A percentile compares a stretch with the other conserved stretches of the same genome.
phyloP scores from a whole-genome alignment of 2,113 vertebrate genomes.

The Orycteropus afer region DNA sequence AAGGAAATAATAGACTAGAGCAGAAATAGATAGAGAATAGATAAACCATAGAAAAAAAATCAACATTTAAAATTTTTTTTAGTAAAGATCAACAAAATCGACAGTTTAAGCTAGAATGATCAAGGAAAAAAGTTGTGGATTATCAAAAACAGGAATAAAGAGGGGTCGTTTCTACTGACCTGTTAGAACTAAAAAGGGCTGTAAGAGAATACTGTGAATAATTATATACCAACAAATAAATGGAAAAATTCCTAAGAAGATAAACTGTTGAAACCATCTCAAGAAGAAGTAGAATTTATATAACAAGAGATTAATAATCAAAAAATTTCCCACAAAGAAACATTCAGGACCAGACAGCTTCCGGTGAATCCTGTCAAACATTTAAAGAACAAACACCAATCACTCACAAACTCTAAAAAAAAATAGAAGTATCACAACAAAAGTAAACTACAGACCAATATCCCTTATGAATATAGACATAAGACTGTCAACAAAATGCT shows the following conservation, averaged over 20 bases:
- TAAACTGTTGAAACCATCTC: neutral
- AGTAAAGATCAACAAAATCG: neutral
- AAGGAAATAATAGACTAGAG: too few species aligned
- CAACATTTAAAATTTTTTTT: neutral
- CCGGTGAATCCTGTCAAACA: neutral
- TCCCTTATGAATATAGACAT: too few species aligned
- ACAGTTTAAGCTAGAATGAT: neutral
- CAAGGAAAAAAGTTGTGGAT: neutral
- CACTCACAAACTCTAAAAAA: neutral
- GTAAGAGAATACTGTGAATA: too few species aligned
- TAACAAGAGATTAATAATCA: neutral
- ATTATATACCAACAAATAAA: neutral
- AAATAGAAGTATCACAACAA: neutral
- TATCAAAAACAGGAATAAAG: neutral
- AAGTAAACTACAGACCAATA: neutral
- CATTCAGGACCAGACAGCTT: neutral
- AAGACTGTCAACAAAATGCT: neutral
- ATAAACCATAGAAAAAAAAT: neutral
- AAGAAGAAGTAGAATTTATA: neutral
- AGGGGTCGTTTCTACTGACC: neutral
- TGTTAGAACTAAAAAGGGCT: neutral
- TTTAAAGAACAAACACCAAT: neutral
- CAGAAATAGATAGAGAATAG: neutral
- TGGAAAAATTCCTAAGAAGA: neutral
- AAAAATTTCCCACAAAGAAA: neutral